phyloP scores from a whole-genome alignment of 2,888 invertebrate genomes.

The Pollenia labialis region DNA sequence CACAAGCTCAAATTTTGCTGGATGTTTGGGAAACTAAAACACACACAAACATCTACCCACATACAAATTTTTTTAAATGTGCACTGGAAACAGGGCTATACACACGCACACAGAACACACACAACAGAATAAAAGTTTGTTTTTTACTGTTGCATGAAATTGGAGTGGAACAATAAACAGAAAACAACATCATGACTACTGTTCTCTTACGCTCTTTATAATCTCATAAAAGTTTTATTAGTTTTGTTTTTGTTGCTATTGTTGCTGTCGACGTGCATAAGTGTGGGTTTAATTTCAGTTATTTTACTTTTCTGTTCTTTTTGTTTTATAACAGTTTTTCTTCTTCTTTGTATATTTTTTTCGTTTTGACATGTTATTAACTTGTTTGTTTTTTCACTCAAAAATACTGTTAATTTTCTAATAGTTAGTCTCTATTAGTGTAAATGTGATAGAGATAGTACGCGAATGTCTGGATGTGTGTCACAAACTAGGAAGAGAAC shows the following conservation, averaged over 20 bases:
- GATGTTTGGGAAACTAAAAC: slow-evolving; percentile 74
- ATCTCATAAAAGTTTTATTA: slow-evolving; percentile 59
- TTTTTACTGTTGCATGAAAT: slow-evolving; percentile 62
- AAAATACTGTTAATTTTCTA: background rate
- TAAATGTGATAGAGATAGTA: too few species aligned
- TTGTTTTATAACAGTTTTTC: slow-evolving; percentile 35
- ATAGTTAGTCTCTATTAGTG: too few species aligned
- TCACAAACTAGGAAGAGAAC: slow-evolving; percentile 50
- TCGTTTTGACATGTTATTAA: slow-evolving; percentile 45
- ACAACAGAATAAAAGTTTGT: slow-evolving; percentile 28
- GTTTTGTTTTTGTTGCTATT: slow-evolving; percentile 20
- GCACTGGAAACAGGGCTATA: background rate
- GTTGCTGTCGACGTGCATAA: background rate
- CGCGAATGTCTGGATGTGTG: background rate
- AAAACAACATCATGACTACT: slow-evolving; percentile 1
- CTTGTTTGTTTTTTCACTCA: slow-evolving; percentile 27
- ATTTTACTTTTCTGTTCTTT: slow-evolving; percentile 4
- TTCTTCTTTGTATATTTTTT: slow-evolving; percentile 16
- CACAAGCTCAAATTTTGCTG: slow-evolving; percentile 80
- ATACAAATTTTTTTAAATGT: background rate
- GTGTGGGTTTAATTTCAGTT: slow-evolving; percentile 52
- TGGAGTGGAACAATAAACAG: background rate
- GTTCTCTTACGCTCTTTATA: slow-evolving; percentile 56
- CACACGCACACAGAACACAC: background rate
- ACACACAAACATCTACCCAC: slow-evolving; percentile 18